A percentile compares a stretch with the other conserved stretches of the same genome.
Conservation (phyloP, 2,113 vertebrate genomes). For the Notarius quadriscutis region DNA sequence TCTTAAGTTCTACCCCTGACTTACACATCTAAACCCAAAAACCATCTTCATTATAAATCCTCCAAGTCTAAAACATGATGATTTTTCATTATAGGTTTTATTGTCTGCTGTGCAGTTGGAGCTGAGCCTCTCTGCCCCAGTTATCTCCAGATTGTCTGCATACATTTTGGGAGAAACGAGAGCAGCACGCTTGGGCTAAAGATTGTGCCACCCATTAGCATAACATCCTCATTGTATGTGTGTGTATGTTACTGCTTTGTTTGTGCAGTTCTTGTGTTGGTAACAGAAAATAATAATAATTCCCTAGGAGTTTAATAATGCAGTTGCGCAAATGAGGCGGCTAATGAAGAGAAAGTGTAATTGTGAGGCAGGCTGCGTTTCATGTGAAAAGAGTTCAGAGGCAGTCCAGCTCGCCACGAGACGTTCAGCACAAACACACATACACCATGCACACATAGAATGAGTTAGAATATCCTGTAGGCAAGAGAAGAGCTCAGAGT, state of each 20-base stretch:
- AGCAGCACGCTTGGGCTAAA: conserved; percentile 10
- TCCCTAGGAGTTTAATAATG: conserved; percentile 43
- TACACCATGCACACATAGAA: neutral
- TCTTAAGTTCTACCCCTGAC: neutral
- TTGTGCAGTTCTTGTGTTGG: conserved; percentile 30
- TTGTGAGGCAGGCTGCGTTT: conserved; percentile 40
- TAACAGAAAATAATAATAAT: conserved; percentile 48
- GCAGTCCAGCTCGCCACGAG: conserved; percentile 11
- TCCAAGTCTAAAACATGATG: neutral
- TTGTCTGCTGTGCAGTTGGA: neutral
- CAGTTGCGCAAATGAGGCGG: conserved; percentile 38
- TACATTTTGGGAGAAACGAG: conserved; percentile 44
- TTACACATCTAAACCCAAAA: neutral
- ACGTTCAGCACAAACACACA: conserved; percentile 1
- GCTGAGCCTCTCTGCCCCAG: conserved; percentile 27
- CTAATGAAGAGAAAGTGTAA: conserved; percentile 50
- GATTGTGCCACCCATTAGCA: conserved; percentile 44
- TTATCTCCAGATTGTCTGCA: conserved; percentile 34
- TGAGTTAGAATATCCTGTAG: neutral
- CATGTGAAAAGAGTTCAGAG: conserved; percentile 42
- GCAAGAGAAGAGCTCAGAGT: conserved; percentile 34
- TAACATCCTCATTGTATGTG: conserved; percentile 43
- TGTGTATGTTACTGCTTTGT: conserved; percentile 29
- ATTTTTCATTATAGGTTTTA: conserved; percentile 22
- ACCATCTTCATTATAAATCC: neutral